These are phyloP conservation scores for Potamarius usumacintae DNA, from an alignment of 2,113 vertebrate species.

Conservation along the genomic window DNA sequence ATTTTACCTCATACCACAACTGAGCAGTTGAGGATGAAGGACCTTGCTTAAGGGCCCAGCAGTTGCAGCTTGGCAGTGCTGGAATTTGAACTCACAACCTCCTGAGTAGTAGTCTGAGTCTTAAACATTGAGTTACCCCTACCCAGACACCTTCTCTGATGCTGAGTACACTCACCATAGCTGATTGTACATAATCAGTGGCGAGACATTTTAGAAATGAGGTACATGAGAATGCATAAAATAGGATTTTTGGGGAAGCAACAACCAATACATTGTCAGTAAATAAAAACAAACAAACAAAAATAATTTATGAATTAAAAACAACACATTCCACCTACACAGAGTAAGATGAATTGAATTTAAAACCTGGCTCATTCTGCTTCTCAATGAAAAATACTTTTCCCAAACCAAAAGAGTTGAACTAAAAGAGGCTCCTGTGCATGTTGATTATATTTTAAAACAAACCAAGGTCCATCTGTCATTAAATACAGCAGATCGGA, in stretches of 20 bases:
- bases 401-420: neutral
- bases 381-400: neutral
- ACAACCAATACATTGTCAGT: slow-evolving; percentile 6
- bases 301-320: slow-evolving; percentile 34
- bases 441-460: neutral
- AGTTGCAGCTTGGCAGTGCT: no score
- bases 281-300: neutral
- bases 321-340: neutral
- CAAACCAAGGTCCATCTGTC: neutral
- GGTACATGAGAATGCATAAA: slow-evolving; percentile 11
- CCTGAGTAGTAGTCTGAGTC: no score
- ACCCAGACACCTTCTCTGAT: slow-evolving; percentile 4
- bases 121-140: no score
- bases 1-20: no score
- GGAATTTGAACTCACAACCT: no score
- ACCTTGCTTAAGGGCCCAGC: no score
- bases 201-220: neutral
- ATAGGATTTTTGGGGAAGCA: neutral
- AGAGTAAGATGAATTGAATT: slow-evolving; percentile 5
- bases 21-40: no score
- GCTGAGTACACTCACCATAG: neutral
- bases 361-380: slow-evolving; percentile 17
- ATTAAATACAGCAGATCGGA: neutral
- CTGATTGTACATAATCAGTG: neutral
- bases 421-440: neutral